phyloP scores from a whole-genome alignment of 2,888 invertebrate genomes.

The Piscicola geometra region DNA sequence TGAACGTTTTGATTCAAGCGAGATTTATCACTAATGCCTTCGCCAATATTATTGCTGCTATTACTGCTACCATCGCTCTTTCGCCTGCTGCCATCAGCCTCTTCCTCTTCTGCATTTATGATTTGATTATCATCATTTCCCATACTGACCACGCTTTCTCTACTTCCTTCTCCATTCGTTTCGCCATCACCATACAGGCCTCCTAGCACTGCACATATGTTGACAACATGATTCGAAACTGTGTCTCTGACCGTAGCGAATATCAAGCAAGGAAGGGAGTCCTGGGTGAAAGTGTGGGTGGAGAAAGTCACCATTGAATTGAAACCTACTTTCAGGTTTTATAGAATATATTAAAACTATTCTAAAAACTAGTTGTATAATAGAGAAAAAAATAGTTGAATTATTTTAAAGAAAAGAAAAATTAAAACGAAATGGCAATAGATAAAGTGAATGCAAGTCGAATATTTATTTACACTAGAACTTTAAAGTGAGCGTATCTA shows the following conservation, averaged over 20 bases:
- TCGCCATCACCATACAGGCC: background rate
- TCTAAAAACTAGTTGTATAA: too few relatives aligned
- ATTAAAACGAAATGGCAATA: too few relatives aligned
- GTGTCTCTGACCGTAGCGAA: conserved; percentile 1
- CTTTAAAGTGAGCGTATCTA: too few relatives aligned
- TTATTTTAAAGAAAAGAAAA: too few relatives aligned
- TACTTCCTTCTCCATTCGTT: background rate
- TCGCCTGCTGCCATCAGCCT: background rate
- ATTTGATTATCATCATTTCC: background rate
- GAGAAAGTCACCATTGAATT: too few relatives aligned
- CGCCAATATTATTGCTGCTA: background rate
- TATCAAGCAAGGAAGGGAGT: conserved; percentile 2
- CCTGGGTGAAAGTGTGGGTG: too few relatives aligned
- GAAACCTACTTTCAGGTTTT: too few relatives aligned
- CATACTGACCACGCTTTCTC: background rate
- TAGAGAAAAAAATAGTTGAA: too few relatives aligned
- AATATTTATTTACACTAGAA: too few relatives aligned
- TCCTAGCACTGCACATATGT: background rate
- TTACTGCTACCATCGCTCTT: background rate
- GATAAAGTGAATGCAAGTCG: too few relatives aligned
- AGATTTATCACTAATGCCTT: background rate
- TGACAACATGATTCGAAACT: background rate
- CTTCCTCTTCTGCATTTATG: too few relatives aligned
- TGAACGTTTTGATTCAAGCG: background rate
- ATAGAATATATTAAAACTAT: too few relatives aligned